Evolutionary conservation across 2,888 invertebrate genomes (phyloP).

Genomic region (Amphiduros pacificus): DNA sequence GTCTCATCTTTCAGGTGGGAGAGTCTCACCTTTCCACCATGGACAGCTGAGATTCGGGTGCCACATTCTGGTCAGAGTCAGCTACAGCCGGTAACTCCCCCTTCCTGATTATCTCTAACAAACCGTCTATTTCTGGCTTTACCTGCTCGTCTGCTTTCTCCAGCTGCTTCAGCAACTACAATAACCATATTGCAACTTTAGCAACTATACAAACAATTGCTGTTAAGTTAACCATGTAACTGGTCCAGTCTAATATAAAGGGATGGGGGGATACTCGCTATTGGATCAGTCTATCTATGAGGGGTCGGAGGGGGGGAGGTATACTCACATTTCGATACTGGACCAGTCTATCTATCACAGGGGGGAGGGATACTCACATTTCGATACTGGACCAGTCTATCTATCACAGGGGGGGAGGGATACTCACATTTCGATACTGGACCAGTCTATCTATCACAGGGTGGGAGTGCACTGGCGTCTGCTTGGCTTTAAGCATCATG

Average conservation of each 20-base stretch:
- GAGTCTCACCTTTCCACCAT: too few relatives aligned
- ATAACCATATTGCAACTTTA: conserved; percentile 9
- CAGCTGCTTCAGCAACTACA: conserved; percentile 75
- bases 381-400: conserved; percentile 76
- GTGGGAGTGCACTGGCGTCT: conserved; percentile 75
- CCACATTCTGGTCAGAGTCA: too few relatives aligned
- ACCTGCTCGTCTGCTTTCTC: conserved; percentile 72
- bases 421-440: conserved; percentile 67
- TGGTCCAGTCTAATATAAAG: conserved; percentile 79
- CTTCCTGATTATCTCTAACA: conserved; percentile 62
- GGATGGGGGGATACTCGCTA: conserved; percentile 71
- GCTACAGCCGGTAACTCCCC: too few relatives aligned
- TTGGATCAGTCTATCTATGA: conserved; percentile 80
- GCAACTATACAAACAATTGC: too few relatives aligned
- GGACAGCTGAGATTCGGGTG: too few relatives aligned
- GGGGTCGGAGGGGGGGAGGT: conserved; percentile 72
- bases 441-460: conserved; percentile 85
- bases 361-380: conserved; percentile 67
- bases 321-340: conserved; percentile 66
- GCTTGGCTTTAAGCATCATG: conserved; percentile 78
- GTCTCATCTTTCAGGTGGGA: too few relatives aligned
- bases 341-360: conserved; percentile 80
- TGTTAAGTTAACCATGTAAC: conserved; percentile 55
- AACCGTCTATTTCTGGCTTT: conserved; percentile 70
- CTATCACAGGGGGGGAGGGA: conserved; percentile 81